A percentile compares a stretch with the other conserved stretches of the same genome.
Conservation (phyloP, 2,113 vertebrate species). For the Mus spicilegus region DNA sequence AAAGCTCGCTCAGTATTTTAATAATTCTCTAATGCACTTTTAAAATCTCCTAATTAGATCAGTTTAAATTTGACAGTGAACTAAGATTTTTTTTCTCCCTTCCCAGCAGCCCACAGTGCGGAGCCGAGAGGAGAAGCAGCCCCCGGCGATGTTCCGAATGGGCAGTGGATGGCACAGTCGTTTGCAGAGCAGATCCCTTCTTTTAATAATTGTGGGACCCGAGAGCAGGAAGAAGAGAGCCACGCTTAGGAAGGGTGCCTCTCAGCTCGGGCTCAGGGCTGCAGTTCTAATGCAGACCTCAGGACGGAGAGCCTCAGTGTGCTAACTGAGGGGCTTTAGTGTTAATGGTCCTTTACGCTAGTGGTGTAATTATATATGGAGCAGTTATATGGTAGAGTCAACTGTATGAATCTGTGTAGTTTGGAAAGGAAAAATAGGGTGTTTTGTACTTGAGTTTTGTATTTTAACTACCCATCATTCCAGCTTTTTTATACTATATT, state of each 20-base stretch:
- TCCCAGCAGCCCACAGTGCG: constrained; percentile 78
- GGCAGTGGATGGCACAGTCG: constrained; percentile 93
- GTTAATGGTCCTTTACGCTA: constrained; percentile 75
- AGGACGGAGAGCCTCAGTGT: constrained; percentile 84
- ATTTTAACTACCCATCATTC: constrained; percentile 85
- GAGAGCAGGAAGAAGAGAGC: constrained; percentile 79
- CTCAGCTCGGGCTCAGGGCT: constrained; percentile 70
- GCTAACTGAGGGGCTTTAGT: constrained; percentile 84
- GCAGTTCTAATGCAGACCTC: constrained; percentile 88
- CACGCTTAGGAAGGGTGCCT: constrained; percentile 63
- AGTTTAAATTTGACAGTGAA: not conserved
- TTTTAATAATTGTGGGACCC: constrained; percentile 58
- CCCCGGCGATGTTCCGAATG: constrained; percentile 87
- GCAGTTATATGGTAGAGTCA: constrained; percentile 81
- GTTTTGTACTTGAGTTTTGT: constrained; percentile 86
- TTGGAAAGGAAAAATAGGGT: constrained; percentile 78
- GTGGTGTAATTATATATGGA: constrained; percentile 79
- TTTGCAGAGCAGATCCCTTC: constrained; percentile 92
- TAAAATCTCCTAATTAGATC: not conserved
- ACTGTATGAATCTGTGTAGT: constrained; percentile 79
- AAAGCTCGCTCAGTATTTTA: not conserved
- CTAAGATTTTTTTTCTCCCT: not conserved
- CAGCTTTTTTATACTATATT: constrained; percentile 83
- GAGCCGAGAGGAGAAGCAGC: constrained; percentile 76
- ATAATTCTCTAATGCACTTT: not conserved